phyloP scores from a whole-genome alignment of 1,140 invertebrate species.

The Vanessa atalanta region DNA sequence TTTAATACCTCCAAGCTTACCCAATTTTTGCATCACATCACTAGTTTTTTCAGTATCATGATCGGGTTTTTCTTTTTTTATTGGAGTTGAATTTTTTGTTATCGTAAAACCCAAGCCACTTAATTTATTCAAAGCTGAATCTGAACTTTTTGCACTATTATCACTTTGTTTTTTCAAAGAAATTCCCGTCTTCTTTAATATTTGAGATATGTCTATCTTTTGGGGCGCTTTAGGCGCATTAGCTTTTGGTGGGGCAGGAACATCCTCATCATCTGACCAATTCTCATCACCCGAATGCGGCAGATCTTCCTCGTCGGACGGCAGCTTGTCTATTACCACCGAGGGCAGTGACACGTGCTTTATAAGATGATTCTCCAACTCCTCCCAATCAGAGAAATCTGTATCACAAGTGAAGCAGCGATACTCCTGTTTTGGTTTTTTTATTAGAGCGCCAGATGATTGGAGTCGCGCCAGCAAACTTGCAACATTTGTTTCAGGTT shows the following conservation, averaged over 20 bases:
- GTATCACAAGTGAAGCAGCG: slow-evolving; percentile 63
- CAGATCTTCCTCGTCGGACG: slow-evolving; percentile 69
- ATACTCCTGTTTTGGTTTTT: slow-evolving; percentile 65
- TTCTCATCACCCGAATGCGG: slow-evolving; percentile 66
- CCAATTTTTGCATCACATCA: slow-evolving; percentile 65
- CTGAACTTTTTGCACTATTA: slow-evolving; percentile 45
- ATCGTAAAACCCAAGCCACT: slow-evolving; percentile 73
- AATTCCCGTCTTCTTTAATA: slow-evolving; percentile 64
- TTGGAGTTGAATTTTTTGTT: slow-evolving; percentile 61
- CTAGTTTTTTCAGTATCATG: slow-evolving; percentile 46
- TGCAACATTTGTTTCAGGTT: slow-evolving; percentile 53
- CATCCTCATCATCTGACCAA: slow-evolving; percentile 71
- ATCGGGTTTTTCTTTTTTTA: slow-evolving; percentile 63
- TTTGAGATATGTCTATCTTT: slow-evolving; percentile 72
- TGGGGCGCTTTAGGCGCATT: slow-evolving; percentile 53
- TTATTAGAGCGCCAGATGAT: slow-evolving; percentile 64
- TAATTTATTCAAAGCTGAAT: slow-evolving; percentile 65
- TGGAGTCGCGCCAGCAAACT: slow-evolving; percentile 61
- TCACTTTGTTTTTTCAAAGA: slow-evolving; percentile 60
- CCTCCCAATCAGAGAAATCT: slow-evolving; percentile 61
- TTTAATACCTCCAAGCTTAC: slow-evolving; percentile 69
- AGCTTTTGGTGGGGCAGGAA: slow-evolving; percentile 36
- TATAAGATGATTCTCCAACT: slow-evolving; percentile 66
- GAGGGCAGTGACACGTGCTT: slow-evolving; percentile 68
- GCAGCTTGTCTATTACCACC: slow-evolving; percentile 65